phyloP scores from a whole-genome alignment of 2,113 vertebrate species.

The Ahaetulla prasina region DNA sequence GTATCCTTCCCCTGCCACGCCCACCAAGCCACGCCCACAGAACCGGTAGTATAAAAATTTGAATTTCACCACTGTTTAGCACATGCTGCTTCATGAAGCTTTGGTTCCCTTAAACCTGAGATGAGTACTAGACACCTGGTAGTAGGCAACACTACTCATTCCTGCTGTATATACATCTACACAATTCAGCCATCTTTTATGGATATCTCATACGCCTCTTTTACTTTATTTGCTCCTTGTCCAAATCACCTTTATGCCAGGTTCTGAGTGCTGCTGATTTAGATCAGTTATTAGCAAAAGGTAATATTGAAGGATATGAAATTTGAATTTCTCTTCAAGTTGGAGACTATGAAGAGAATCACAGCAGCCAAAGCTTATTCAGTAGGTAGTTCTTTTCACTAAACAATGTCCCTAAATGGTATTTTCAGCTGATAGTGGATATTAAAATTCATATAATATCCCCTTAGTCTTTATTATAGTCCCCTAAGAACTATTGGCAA shows the following conservation, averaged over 20 bases:
- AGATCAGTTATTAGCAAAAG: neutral
- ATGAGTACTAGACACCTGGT: neutral
- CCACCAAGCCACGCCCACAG: too few species aligned
- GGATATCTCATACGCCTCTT: neutral
- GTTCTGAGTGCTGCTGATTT: neutral
- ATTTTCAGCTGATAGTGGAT: conserved; percentile 4
- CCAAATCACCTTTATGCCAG: neutral
- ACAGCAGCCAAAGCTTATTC: neutral
- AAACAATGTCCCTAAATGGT: neutral
- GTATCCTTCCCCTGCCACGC: too few species aligned
- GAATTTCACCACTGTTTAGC: too few species aligned
- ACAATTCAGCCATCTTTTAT: neutral
- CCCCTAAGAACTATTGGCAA: conserved; percentile 14
- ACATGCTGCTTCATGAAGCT: neutral
- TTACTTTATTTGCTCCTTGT: neutral
- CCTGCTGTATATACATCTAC: neutral
- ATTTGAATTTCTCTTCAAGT: neutral
- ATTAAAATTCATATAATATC: conserved; percentile 16
- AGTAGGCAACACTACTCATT: neutral
- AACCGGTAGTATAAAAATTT: too few species aligned
- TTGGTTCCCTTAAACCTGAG: neutral
- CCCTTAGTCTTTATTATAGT: conserved; percentile 2
- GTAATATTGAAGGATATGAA: neutral
- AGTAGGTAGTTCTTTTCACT: neutral
- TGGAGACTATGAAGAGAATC: neutral